phyloP scores from a whole-genome alignment of 2,888 invertebrate species.

The Chloroclysta siterata region DNA sequence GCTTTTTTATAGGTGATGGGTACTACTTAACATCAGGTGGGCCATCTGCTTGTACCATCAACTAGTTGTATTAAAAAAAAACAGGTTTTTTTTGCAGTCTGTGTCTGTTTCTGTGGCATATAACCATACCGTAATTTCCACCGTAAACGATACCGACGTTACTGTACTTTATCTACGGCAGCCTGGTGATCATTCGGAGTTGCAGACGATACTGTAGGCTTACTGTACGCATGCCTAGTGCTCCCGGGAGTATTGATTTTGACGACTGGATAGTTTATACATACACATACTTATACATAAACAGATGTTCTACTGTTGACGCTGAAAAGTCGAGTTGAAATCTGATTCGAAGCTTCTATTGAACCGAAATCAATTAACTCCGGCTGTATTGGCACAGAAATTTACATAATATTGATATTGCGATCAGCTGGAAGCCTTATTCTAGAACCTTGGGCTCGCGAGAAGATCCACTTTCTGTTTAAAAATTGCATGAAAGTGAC shows the following conservation, averaged over 20 bases:
- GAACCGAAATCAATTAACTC: conserved; percentile 11
- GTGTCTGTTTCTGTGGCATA: no score
- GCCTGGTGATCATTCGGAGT: no score
- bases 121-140: no score
- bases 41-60: no score
- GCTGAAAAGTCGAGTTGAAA: conserved; percentile 11
- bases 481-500: no score
- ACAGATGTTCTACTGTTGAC: conserved; percentile 11
- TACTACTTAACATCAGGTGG: no score
- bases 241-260: conserved; percentile 40
- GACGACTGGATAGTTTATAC: conserved; percentile 31
- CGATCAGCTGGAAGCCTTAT: conserved; percentile 1
- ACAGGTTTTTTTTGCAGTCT: no score
- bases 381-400: conserved; percentile 8
- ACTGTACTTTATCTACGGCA: no score
- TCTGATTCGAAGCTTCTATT: conserved; percentile 9
- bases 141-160: no score
- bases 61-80: no score
- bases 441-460: neutral
- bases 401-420: conserved; percentile 14
- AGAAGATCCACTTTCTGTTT: no score
- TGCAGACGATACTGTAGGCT: conserved; percentile 1
- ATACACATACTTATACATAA: neutral
- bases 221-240: conserved; percentile 40
- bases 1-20: no score